A percentile compares a stretch with the other conserved stretches of the same genome.
phyloP scores from a whole-genome alignment of 1,140 invertebrate genomes.

The Papilio polytes region DNA sequence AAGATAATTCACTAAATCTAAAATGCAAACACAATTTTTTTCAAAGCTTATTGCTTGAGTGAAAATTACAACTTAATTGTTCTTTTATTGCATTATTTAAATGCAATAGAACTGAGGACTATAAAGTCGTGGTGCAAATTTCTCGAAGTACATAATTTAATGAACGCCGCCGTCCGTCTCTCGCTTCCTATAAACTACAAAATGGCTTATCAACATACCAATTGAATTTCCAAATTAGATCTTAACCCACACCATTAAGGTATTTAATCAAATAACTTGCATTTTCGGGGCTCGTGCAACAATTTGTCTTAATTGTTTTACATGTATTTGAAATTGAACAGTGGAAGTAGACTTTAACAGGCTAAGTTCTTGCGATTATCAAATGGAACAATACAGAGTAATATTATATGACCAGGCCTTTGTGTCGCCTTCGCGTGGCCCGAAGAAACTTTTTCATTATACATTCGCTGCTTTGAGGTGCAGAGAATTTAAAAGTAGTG shows the following conservation, averaged over 20 bases:
- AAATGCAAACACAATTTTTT: background rate
- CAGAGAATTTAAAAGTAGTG: constrained; percentile 27
- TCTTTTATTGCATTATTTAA: constrained; percentile 33
- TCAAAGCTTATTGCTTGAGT: background rate
- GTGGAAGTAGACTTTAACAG: constrained; percentile 64
- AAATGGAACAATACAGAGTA: constrained; percentile 66
- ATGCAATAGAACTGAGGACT: constrained; percentile 46
- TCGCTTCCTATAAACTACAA: constrained; percentile 47
- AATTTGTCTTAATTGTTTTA: constrained; percentile 55
- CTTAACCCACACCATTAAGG: constrained; percentile 45
- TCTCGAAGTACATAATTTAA: constrained; percentile 66
- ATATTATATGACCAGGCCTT: constrained; percentile 62
- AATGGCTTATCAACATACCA: constrained; percentile 26
- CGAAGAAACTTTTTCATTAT: constrained; percentile 51
- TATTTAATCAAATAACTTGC: constrained; percentile 30
- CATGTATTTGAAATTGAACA: constrained; percentile 66
- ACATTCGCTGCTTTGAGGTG: constrained; percentile 45
- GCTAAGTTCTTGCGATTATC: constrained; percentile 68
- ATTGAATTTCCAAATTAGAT: background rate
- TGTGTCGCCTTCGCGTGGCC: constrained; percentile 51
- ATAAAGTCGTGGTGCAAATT: constrained; percentile 53
- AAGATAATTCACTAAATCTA: background rate
- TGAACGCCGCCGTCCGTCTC: constrained; percentile 59
- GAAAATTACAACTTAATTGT: constrained; percentile 37
- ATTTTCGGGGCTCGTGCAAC: constrained; percentile 33